Evolutionary conservation across 2,113 vertebrate species (phyloP), one percentile per base, ranked within the genome.

Genomic region (Xiphias gladius): DNA sequence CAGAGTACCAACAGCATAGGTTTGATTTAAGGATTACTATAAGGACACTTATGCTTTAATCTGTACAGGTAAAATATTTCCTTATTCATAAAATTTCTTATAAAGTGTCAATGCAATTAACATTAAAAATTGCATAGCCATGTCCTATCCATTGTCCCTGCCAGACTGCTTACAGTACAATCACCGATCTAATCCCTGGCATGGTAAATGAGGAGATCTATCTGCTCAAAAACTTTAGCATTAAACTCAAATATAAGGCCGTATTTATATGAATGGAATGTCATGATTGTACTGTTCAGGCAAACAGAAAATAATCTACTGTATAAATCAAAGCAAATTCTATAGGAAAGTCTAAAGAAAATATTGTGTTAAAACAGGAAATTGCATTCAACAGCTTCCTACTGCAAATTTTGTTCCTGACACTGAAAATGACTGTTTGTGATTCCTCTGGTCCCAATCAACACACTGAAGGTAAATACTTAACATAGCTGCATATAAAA

Each of bases 81-180:
- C 88, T 90, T 86, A 85, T 90, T 84, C 84, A 88, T 92, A 85
- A 83, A 79, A 91, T 76, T 86, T 86, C 78, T 89, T 66, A 91
- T 95, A 96, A 96, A 96, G 95, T 95, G 95, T 94, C 94, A 61
- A 91, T 92, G 93, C 90, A 94, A 93, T 90, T 82, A 85, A 89
- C 80, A 88, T 82, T 82, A 91, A 90, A 88, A 93, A 92, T 94
- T 95, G 94, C 94, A 96, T 94, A 95, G 92, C 73, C 76, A 72
- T 82, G 66, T 85, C 48, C 77, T 81, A 86, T 77, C 72, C 17
- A 35, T 88, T 35, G 67, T 80, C 61, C 79, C 64, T 82, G 75
- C 22, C 16, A 55, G 63, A 82, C 64, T 82, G 84, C 65, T 78
- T 24, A 63, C 39, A 81, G 71, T 68, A 78, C 62, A 70, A 62